Base-by-base conservation (phyloP, 2,888 invertebrate genomes). In the Uropetala carovei region DNA sequence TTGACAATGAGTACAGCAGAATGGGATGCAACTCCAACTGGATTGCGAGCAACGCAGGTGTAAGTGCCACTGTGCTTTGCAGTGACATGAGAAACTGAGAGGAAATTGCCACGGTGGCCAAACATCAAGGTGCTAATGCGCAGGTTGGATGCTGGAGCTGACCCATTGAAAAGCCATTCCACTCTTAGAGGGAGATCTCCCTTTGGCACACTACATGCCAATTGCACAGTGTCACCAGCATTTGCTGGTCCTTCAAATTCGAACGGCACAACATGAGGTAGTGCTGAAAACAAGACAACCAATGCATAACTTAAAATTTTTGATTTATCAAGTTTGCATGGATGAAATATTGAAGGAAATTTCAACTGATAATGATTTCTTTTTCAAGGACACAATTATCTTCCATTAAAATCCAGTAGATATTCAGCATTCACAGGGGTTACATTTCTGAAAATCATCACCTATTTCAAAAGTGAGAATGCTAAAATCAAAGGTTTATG, bases 41-140 rank as follows among this genome's bases (percentile, higher is more conserved):
- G 60, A 75, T 94, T 94, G 95, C 96, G 96, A 92, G 97, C 97
- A 93, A 96, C 95, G 95, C 98, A 98, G 30, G 94, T 94, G 93
- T 94, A 94, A 64, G 93, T 93, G 58, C 92, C 92, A 84, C 27
- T n/a, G 68, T 92, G 64, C 27, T 85, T 82, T 60, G 92, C 91
- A 14, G 93, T 93, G 30, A 94, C 94, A 30, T 93, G 92, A 57
- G 93, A 93, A 60, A 94, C 93, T 27, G 93, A 93, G 7, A 94
- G 93, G 64, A 94, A 93, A 75, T 93, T 93, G 27, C n/a, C 86
- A 22, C 86, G 58, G 56, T 56, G 27, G 16, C 92, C 64, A 58
- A 58, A 22, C 58, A 64, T 92, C 30, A 64, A 64, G 22, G 56
- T 86, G 14, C 27, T 56, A 43, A 92, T 68, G 16, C 57, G 43